phyloP scores from a whole-genome alignment of 2,888 invertebrate genomes.

The Euzophera pinguis region DNA sequence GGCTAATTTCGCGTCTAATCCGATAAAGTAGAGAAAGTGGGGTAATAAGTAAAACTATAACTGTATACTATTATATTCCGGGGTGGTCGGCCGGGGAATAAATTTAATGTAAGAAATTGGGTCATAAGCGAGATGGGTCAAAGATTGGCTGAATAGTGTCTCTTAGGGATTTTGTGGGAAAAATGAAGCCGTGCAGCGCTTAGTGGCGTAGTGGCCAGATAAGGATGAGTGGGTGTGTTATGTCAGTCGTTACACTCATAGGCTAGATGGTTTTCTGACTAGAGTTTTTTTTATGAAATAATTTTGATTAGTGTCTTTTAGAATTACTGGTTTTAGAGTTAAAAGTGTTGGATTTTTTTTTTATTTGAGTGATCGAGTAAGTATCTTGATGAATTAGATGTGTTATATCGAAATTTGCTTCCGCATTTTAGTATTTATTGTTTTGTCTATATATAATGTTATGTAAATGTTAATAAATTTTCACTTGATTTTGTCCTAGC shows the following conservation, averaged over 20 bases:
- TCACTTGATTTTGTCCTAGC: no score
- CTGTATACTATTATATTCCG: conserved; percentile 26
- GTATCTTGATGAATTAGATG: no score
- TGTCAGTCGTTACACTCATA: neutral
- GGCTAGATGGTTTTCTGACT: neutral
- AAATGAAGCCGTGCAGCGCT: neutral
- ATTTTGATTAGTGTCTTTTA: no score
- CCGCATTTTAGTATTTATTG: no score
- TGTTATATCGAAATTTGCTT: no score
- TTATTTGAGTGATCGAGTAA: no score
- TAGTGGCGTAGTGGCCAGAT: neutral
- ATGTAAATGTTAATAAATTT: no score
- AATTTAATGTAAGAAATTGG: conserved; percentile 65
- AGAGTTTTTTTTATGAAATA: neutral
- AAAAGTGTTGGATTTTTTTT: no score
- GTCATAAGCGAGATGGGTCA: conserved; percentile 45
- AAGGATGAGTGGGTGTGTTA: neutral
- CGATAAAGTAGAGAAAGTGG: conserved; percentile 4
- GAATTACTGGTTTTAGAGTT: no score
- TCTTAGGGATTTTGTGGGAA: conserved; percentile 5
- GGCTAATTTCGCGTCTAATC: conserved; percentile 9
- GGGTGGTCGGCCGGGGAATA: conserved; percentile 42
- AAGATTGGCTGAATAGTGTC: conserved; percentile 35
- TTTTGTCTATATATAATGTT: no score
- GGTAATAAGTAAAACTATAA: conserved; percentile 10